Base-by-base conservation (phyloP, 1,140 invertebrate genomes). In the Paraescarpia echinospica region DNA sequence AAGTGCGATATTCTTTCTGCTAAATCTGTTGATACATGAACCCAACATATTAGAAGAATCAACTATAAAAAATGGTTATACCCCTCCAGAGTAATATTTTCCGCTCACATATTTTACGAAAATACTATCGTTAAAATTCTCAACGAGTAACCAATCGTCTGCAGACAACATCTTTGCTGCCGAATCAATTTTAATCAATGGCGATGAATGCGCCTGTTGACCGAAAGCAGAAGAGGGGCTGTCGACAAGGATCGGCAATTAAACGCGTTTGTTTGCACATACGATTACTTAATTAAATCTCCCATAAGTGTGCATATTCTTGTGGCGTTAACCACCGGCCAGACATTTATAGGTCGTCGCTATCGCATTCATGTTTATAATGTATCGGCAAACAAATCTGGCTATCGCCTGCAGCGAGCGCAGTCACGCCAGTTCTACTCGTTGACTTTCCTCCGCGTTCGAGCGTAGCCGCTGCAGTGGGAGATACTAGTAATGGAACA, bases 241-340 rank as follows among this genome's bases (percentile, higher is more conserved):
- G 27, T 1, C 59, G 59, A 77, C 59, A 77, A 18, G 59, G 59
- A 27, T 31, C 59, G 59, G 59, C 59, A 6, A 77, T 77, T 77
- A 77, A 77, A 77, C 12, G 59, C 59, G 59, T 77, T 77, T 77
- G 59, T 77, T 77, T 77, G 59, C 59, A 77, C 2, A 77, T 18
- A 77, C 59, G 59, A 77, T 77, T 77, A 77, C 59, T 77, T 77
- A 77, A 77, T 77, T 77, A 77, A 77, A 77, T 77, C 59, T 77
- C 59, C 59, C 22, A 31, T 77, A 77, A 77, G 59, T 77, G 59
- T 77, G 59, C 59, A 77, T 77, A 77, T 77, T 77, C 18, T 18
- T 0, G 59, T 77, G 12, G 59, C 59, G 59, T 27, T 77, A 27
- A 77, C 1, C 59, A 4, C 27, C 59, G 59, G 12, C 18, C 12